Percentiles rank a stretch among this genome's conserved stretches.
Conservation (phyloP, 2,113 vertebrate species). For the Ancistrus triradiatus region DNA sequence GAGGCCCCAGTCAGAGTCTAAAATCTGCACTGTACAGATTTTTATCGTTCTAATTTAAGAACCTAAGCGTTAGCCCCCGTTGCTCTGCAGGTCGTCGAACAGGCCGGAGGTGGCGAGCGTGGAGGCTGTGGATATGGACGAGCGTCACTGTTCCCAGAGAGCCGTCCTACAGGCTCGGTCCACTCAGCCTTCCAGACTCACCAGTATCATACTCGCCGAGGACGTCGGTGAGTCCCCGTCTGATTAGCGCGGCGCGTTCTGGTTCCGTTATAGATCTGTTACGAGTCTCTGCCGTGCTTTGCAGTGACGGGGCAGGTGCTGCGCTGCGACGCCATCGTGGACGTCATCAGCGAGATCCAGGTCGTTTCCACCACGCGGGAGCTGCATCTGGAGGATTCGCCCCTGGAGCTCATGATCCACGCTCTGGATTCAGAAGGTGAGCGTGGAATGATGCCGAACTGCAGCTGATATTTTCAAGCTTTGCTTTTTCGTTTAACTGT, state of each 20-base stretch:
- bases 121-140: constrained; percentile 67
- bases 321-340: constrained; percentile 91
- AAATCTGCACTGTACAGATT: too few relatives aligned
- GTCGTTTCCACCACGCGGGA: constrained; percentile 93
- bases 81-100: constrained; percentile 77
- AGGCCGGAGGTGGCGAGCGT: constrained; percentile 91
- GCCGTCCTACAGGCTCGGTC: constrained; percentile 87
- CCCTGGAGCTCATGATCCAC: constrained; percentile 83
- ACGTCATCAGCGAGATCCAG: constrained; percentile 85
- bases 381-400: constrained; percentile 92
- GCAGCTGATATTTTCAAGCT: too few relatives aligned
- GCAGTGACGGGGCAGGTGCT: constrained; percentile 90
- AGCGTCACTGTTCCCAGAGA: constrained; percentile 77
- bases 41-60: too few relatives aligned
- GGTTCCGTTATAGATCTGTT: too few relatives aligned
- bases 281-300: neutral
- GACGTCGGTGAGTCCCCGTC: constrained; percentile 85
- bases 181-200: constrained; percentile 67
- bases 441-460: too few relatives aligned
- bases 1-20: too few relatives aligned
- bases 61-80: too few relatives aligned
- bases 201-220: constrained; percentile 85
- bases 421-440: constrained; percentile 93
- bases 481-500: too few relatives aligned
- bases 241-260: neutral